Percentiles rank a stretch among this genome's conserved stretches.
Conservation (phyloP, 2,113 vertebrate genomes). For the Phocoena sinus region DNA sequence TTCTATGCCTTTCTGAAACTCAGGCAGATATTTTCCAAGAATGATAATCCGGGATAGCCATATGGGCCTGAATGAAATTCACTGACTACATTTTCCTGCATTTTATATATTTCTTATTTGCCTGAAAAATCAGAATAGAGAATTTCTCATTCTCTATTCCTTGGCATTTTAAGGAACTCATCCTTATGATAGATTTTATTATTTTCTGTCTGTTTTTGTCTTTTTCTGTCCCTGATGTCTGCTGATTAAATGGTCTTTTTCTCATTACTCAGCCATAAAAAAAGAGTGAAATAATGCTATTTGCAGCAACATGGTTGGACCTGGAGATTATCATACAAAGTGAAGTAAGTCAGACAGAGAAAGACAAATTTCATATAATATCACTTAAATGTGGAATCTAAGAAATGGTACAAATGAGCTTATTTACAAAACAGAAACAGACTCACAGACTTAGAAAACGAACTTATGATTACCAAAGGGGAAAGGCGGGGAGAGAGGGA, state of each 20-base stretch:
- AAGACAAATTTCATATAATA: background rate
- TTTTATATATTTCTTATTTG: background rate
- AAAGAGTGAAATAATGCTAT: background rate
- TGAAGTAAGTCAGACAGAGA: background rate
- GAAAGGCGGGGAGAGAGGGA: background rate
- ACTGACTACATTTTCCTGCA: background rate
- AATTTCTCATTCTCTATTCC: background rate
- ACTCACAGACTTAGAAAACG: background rate
- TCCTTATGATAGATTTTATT: background rate
- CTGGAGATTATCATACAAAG: background rate
- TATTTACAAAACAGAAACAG: background rate
- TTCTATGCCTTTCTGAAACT: background rate
- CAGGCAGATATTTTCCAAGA: background rate
- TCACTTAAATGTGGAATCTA: background rate
- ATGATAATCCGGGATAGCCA: background rate
- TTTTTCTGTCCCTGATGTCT: background rate
- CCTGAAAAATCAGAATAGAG: background rate
- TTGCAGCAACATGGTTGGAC: background rate
- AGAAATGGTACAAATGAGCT: background rate
- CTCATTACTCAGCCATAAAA: background rate
- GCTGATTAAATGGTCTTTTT: background rate
- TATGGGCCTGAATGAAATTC: background rate
- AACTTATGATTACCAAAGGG: background rate
- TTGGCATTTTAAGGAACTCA: slow-evolving; percentile 10
- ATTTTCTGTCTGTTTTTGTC: background rate